Evolutionary conservation across 1,140 invertebrate genomes (phyloP).

Genomic region (Eriosoma lanigerum): DNA sequence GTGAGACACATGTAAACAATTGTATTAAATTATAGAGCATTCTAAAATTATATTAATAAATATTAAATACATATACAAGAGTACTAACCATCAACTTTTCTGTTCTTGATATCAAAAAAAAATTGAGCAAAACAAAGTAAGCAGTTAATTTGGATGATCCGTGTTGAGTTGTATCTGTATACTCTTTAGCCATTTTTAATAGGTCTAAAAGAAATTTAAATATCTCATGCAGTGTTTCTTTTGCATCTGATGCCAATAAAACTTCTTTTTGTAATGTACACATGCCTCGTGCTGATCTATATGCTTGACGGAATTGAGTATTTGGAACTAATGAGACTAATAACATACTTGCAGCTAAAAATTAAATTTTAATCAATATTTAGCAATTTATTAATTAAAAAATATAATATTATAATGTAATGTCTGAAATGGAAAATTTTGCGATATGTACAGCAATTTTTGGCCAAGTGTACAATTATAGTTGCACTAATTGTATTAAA

Average conservation of each 20-base stretch:
- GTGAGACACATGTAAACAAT: too few species aligned
- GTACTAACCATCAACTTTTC: constrained; percentile 87
- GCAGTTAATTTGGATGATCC: constrained; percentile 88
- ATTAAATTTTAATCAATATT: not conserved
- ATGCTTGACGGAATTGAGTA: constrained; percentile 82
- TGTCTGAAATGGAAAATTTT: too few species aligned
- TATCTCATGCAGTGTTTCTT: constrained; percentile 76
- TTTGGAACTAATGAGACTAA: constrained; percentile 86
- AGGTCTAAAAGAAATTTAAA: constrained; percentile 73
- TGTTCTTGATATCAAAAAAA: constrained; percentile 82
- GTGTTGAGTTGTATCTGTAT: constrained; percentile 80
- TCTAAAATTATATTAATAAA: too few species aligned
- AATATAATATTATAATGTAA: too few species aligned
- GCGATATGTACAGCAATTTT: too few species aligned
- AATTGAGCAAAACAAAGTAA: constrained; percentile 86
- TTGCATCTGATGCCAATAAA: constrained; percentile 69
- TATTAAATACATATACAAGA: not conserved
- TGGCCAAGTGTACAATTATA: too few species aligned
- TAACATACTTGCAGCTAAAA: constrained; percentile 48
- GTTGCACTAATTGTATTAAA: too few species aligned
- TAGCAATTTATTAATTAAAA: too few species aligned
- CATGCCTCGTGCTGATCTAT: constrained; percentile 66
- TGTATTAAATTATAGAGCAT: too few species aligned
- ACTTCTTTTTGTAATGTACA: constrained; percentile 60
- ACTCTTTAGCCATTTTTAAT: constrained; percentile 78